These are phyloP conservation scores for Rhamphomyia laevipes DNA, from an alignment of 2,888 invertebrate genomes.

Conservation along the genomic window DNA sequence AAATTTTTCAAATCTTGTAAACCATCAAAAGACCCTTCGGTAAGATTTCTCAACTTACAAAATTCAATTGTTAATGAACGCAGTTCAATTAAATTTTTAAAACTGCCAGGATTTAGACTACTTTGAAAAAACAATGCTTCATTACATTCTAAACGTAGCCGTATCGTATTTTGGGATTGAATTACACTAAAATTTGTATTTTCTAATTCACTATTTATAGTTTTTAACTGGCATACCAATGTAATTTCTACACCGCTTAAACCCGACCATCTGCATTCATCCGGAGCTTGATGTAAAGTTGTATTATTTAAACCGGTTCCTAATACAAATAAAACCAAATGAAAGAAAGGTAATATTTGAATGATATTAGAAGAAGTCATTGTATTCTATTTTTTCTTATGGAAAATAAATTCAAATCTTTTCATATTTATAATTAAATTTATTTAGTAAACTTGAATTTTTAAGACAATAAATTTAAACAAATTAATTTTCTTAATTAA, in stretches of 20 bases:
- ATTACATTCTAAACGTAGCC: constrained; percentile 68
- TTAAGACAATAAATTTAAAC: too few relatives aligned
- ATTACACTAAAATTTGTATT: constrained; percentile 81
- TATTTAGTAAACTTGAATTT: too few relatives aligned
- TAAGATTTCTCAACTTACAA: constrained; percentile 78
- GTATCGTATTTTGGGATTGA: constrained; percentile 71
- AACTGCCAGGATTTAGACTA: constrained; percentile 64
- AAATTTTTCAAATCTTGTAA: constrained; percentile 72
- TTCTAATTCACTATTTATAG: constrained; percentile 78
- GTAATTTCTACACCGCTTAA: constrained; percentile 48
- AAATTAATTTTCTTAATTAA: too few relatives aligned
- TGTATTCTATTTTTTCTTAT: too few relatives aligned
- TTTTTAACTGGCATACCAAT: constrained; percentile 64
- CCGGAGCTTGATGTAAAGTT: constrained; percentile 63
- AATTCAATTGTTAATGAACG: constrained; percentile 71
- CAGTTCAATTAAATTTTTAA: constrained; percentile 68
- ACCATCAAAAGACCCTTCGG: constrained; percentile 67
- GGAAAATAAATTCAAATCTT: too few relatives aligned
- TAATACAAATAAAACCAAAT: constrained; percentile 19
- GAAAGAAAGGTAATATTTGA: too few relatives aligned
- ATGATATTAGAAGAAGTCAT: too few relatives aligned
- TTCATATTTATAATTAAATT: too few relatives aligned
- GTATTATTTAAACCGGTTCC: constrained; percentile 36
- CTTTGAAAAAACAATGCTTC: constrained; percentile 69
- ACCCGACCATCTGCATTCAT: constrained; percentile 53